Percentiles rank a stretch among this genome's conserved stretches.
These are phyloP conservation scores for Calidris pygmaea DNA, from an alignment of 2,113 vertebrate genomes.

Conservation along the genomic window DNA sequence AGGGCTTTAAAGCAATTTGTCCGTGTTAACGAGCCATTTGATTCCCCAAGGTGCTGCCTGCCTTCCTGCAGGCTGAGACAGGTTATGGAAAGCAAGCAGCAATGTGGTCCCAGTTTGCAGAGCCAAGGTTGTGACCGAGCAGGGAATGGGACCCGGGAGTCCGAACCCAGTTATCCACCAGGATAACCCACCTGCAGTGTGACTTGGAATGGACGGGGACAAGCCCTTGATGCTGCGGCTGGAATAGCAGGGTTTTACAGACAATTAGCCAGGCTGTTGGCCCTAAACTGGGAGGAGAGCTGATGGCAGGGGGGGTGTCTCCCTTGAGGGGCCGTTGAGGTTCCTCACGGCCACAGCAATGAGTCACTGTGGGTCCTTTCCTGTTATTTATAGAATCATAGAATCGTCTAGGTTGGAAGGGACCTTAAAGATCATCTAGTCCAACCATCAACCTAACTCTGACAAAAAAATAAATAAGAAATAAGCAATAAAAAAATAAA, in stretches of 20 bases:
- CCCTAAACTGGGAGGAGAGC: neutral
- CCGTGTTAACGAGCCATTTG: rapidly evolving
- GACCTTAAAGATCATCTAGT: no score
- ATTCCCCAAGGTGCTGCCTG: neutral
- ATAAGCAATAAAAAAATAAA: no score
- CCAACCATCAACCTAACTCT: no score
- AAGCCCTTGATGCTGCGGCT: neutral
- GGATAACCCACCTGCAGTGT: neutral
- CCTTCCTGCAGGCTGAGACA: neutral
- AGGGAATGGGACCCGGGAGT: neutral
- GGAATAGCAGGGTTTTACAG: neutral
- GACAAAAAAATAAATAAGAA: no score
- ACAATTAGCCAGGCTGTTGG: neutral
- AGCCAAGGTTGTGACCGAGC: neutral
- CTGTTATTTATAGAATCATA: no score
- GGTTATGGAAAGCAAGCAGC: neutral
- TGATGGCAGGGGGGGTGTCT: neutral
- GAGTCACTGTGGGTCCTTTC: no score
- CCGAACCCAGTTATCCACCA: neutral
- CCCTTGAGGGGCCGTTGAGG: neutral
- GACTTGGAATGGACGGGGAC: neutral
- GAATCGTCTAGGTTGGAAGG: no score
- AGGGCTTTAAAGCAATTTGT: neutral
- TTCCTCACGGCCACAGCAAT: neutral
- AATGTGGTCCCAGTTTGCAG: neutral